Base-by-base conservation (phyloP, 2,113 vertebrate species). In the Gymnorhina tibicen region DNA sequence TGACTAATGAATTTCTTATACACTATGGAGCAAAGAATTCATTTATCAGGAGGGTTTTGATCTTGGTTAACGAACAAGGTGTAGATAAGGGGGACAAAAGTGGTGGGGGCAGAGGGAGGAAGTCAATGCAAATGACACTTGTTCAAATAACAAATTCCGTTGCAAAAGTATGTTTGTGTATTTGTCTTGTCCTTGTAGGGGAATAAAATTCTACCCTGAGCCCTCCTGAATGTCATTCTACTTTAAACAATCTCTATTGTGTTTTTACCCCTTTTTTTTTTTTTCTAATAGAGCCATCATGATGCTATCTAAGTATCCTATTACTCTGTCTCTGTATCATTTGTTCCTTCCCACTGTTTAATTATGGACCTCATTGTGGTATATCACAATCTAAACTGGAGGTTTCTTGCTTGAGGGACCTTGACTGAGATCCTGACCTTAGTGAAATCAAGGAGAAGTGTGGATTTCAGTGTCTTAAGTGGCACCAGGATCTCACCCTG, bases 391-490 rank as follows among this genome's bases (percentile, higher is more conserved):
- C n/a, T 39, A 42, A 84, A 78, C 49, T 58, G 53, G 21, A 86
- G 10, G 28, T 63, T 84, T 92, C 41, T 85, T 88, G 64, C 68
- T 80, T 66, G 83, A 94, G 53, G 80, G 76, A 92, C 64, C 88
- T 89, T 96, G 91, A 74, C 86, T 60, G 52, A 87, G 88, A 92
- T 75, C 52, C 80, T 96, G 89, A 93, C 87, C 63, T 92, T 28
- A 70, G 23, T 87, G 73, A 94, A 92, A 88, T 81, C 50, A 89
- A 84, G 59, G 59, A 90, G 75, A 44, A 59, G 60, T 56, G 76
- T 52, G 68, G 64, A 77, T 93, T 94, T 94, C 90, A 75, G 58
- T 76, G 41, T 87, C 88, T 85, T 24, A 89, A 96, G 83, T 93
- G 69, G 67, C 68, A 78, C 32, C 35, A 46, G 85, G 66, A 56